Evolutionary conservation across 2,113 vertebrate genomes (phyloP).

Genomic region (Psilopogon haemacephalus): DNA sequence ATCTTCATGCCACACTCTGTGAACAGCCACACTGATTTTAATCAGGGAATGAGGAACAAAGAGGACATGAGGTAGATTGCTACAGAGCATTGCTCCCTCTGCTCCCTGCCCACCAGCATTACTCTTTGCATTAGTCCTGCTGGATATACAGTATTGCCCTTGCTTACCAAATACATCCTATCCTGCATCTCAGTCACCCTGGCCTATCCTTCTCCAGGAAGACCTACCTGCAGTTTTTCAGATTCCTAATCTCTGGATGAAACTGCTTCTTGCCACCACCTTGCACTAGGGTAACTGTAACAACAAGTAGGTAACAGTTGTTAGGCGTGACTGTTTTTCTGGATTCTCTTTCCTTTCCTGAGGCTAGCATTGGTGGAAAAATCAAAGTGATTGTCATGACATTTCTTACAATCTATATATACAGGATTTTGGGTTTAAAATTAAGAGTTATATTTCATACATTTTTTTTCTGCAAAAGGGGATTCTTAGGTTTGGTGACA

Average conservation of each 20-base stretch:
- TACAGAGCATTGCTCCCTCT: neutral
- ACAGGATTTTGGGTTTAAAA: neutral
- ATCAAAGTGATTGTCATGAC: neutral
- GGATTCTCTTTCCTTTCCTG: neutral
- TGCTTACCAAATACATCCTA: neutral
- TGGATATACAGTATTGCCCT: neutral
- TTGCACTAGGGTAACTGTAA: neutral
- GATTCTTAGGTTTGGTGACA: neutral
- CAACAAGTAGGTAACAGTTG: neutral
- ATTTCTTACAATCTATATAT: neutral
- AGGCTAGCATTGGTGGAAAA: neutral
- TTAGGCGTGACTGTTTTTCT: neutral
- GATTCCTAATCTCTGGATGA: neutral
- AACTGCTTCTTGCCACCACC: neutral
- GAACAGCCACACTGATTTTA: neutral
- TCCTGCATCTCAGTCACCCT: neutral
- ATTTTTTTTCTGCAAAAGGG: neutral
- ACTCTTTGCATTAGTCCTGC: neutral
- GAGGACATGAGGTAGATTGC: neutral
- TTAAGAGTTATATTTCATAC: neutral
- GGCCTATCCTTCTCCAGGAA: neutral
- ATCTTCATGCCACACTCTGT: neutral
- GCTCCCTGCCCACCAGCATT: accelerated
- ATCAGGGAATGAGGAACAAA: neutral
- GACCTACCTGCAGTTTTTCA: neutral